Evolutionary conservation across 2,888 invertebrate genomes (phyloP).

Genomic region (Brachyptera risi): DNA sequence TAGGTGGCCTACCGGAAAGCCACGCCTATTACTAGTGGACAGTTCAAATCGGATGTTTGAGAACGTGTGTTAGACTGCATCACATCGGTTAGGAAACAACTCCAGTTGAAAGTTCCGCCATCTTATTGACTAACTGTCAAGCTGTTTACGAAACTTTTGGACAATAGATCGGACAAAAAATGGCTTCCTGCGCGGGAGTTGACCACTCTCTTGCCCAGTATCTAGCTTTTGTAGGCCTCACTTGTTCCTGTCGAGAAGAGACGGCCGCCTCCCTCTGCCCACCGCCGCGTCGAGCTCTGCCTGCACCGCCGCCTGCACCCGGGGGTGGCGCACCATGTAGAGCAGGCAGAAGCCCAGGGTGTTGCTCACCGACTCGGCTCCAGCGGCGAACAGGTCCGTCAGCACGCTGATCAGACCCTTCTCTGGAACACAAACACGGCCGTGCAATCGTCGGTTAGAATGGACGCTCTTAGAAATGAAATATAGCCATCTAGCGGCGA

Average conservation of each 20-base stretch:
- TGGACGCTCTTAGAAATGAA: background rate
- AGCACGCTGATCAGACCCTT: constrained; percentile 27
- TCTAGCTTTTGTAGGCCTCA: background rate
- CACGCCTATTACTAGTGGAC: too few relatives aligned
- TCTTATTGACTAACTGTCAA: too few relatives aligned
- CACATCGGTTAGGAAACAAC: too few relatives aligned
- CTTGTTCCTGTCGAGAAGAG: constrained; percentile 12
- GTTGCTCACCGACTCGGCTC: constrained; percentile 33
- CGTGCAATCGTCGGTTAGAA: background rate
- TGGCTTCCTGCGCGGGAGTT: too few relatives aligned
- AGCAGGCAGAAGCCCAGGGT: constrained; percentile 32
- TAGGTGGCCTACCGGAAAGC: too few relatives aligned
- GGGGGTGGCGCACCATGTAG: constrained; percentile 33
- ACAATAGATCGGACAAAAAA: too few relatives aligned
- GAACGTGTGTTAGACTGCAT: too few relatives aligned
- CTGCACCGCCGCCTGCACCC: constrained; percentile 33
- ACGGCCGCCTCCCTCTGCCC: constrained; percentile 13
- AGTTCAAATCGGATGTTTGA: too few relatives aligned
- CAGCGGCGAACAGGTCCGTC: constrained; percentile 34
- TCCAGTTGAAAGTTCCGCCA: too few relatives aligned
- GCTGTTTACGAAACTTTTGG: too few relatives aligned
- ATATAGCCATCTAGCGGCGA: too few relatives aligned
- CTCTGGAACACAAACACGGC: constrained; percentile 28
- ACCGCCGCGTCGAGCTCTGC: constrained; percentile 32
- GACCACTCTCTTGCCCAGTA: too few relatives aligned